Evolutionary conservation across 2,888 invertebrate genomes (phyloP).

Genomic region (Boloria selene): DNA sequence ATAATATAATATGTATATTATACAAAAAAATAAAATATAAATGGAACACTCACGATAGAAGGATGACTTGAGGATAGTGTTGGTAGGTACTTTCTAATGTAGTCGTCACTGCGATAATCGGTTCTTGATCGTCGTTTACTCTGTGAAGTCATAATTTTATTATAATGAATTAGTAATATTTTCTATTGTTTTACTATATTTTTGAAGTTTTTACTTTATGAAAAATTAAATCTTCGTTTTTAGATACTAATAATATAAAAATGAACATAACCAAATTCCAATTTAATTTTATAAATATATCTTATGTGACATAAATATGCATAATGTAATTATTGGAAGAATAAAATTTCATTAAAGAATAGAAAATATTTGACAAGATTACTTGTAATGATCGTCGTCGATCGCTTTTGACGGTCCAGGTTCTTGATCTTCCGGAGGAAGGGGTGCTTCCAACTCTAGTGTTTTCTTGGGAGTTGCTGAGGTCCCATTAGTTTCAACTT

Average conservation of each 20-base stretch:
- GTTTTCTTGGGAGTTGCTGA: conserved; percentile 14
- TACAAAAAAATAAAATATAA: background rate
- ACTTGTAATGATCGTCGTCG: conserved; percentile 71
- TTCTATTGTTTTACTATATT: background rate
- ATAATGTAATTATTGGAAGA: background rate
- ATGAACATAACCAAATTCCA: too few relatives aligned
- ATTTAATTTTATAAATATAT: too few relatives aligned
- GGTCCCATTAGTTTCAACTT: conserved; percentile 12
- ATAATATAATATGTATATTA: background rate
- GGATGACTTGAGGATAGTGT: conserved; percentile 69
- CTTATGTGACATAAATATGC: background rate
- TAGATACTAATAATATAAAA: too few relatives aligned
- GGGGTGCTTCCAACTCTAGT: conserved; percentile 44
- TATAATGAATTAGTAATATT: too few relatives aligned
- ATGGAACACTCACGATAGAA: conserved; percentile 73
- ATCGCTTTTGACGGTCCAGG: conserved; percentile 63
- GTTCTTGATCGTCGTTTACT: conserved; percentile 71
- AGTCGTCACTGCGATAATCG: conserved; percentile 73
- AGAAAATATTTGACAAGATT: conserved; percentile 13
- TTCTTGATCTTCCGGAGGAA: conserved; percentile 45
- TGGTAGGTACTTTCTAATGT: conserved; percentile 65
- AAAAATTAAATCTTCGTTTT: background rate
- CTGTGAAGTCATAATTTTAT: conserved; percentile 53
- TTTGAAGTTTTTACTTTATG: background rate
- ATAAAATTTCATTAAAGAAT: too few relatives aligned